Evolutionary conservation across 2,888 invertebrate genomes (phyloP), one percentile per base, ranked within the genome.

Genomic region (Venusia cambrica): DNA sequence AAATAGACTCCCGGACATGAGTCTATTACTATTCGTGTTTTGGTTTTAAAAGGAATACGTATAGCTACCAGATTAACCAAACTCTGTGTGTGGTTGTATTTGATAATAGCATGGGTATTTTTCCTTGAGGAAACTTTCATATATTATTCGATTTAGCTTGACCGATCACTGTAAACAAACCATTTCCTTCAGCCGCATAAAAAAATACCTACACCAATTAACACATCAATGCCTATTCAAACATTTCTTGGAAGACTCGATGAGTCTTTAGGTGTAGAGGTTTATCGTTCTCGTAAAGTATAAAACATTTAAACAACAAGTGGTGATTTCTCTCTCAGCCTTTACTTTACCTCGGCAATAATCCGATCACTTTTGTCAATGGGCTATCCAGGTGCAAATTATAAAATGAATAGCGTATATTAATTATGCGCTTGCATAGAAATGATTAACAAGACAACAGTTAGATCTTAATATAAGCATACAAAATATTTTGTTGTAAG

Each of bases 321-420:
- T n/a, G n/a, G n/a, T n/a, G n/a, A n/a, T n/a, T n/a, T 43, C 38
- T 31, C 38, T 47, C 36, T 37, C 38, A 13, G 26, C n/a, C n/a
- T 49, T 62, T 79, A 92, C 91, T 89, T 92, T 96, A 96, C 96
- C 96, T 96, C 92, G 96, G 93, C 89, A 96, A 89, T 79, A 94
- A 92, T 90, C 94, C 94, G 91, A 96, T 95, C 93, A 96, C 93
- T 90, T 93, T 94, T 87, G 94, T 94, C 90, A 96, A 94, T 87
- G 95, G 95, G 89, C 90, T 91, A 90, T 88, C 88, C 88, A 78
- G 81, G 78, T 69, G 73, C 73, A 77, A 78, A 71, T 67, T 65
- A 67, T 67, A 74, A 79, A 84, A 77, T 58, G 61, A 57, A 63
- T 61, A 66, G 59, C 52, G 56, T 62, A 22, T 38, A 45, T 46